A percentile compares a stretch with the other conserved stretches of the same genome.
Conservation (phyloP, 2,113 vertebrate species). For the Rhynchomys soricoides region DNA sequence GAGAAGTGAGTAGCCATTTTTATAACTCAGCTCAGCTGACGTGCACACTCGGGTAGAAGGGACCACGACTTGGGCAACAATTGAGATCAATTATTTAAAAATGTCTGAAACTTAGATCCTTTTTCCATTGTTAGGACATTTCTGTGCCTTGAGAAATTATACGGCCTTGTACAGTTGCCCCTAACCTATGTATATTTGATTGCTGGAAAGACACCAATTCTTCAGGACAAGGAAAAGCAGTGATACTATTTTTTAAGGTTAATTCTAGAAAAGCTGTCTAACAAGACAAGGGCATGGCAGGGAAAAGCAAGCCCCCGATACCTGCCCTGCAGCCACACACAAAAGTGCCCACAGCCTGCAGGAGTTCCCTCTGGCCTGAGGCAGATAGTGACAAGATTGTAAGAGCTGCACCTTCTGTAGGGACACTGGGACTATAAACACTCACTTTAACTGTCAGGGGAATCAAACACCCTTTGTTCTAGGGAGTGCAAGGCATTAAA, state of each 20-base stretch:
- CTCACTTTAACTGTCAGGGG: not conserved
- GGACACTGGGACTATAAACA: conserved; percentile 45
- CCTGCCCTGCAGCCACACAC: not conserved
- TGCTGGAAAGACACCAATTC: not conserved
- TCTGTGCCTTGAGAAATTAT: not conserved
- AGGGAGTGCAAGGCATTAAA: conserved; percentile 28
- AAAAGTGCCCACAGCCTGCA: not conserved
- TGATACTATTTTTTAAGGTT: not conserved
- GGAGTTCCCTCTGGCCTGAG: not conserved
- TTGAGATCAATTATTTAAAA: not conserved
- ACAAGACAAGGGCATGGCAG: not conserved
- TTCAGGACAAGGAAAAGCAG: not conserved
- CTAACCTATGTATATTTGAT: not conserved
- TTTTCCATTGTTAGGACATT: not conserved
- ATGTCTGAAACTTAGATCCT: not conserved
- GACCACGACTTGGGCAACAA: not conserved
- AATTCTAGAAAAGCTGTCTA: not conserved
- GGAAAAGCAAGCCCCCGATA: not conserved
- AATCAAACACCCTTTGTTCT: conserved; percentile 69
- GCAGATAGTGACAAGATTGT: not conserved
- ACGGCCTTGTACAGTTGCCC: not conserved
- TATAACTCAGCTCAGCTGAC: not conserved
- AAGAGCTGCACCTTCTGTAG: not conserved
- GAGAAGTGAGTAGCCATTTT: not conserved
- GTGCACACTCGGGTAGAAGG: not conserved